Percentiles rank a stretch among this genome's conserved stretches.
Evolutionary conservation across 2,888 invertebrate species (phyloP).

Genomic region (Mimumesa dahlbomi): DNA sequence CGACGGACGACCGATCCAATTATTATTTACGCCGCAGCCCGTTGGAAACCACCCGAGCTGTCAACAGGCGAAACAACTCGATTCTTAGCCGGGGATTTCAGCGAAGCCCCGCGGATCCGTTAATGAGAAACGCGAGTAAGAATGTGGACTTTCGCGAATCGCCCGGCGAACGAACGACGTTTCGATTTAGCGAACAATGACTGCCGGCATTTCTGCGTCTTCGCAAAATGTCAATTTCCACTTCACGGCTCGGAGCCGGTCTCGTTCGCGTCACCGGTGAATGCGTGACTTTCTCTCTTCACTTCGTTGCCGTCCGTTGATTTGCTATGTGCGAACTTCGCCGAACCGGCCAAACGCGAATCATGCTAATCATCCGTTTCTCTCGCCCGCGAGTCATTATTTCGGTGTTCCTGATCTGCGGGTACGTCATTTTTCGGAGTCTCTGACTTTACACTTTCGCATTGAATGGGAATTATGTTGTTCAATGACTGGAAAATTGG

Average conservation of each 20-base stretch:
- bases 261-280: conserved; percentile 9
- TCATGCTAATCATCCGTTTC: too few species aligned
- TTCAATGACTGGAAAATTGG: too few species aligned
- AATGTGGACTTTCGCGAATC: conserved; percentile 18
- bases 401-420: too few species aligned
- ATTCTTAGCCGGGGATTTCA: conserved; percentile 19
- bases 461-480: too few species aligned
- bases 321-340: background rate
- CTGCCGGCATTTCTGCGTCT: conserved; percentile 23
- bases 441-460: too few species aligned
- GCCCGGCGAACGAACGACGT: conserved; percentile 18
- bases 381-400: too few species aligned
- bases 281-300: background rate
- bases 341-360: too few species aligned
- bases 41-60: background rate
- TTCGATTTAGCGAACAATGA: conserved; percentile 46
- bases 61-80: conserved; percentile 25
- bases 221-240: conserved; percentile 29
- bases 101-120: background rate
- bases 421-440: too few species aligned
- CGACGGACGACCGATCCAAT: conserved; percentile 8
- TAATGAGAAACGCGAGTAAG: conserved; percentile 38
- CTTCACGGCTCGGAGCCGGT: conserved; percentile 6
- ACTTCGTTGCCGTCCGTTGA: conserved; percentile 1
- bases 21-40: background rate